Conservation (phyloP, 35 echinoderm and acorn worm species). For the Heliocidaris erythrogramma region DNA sequence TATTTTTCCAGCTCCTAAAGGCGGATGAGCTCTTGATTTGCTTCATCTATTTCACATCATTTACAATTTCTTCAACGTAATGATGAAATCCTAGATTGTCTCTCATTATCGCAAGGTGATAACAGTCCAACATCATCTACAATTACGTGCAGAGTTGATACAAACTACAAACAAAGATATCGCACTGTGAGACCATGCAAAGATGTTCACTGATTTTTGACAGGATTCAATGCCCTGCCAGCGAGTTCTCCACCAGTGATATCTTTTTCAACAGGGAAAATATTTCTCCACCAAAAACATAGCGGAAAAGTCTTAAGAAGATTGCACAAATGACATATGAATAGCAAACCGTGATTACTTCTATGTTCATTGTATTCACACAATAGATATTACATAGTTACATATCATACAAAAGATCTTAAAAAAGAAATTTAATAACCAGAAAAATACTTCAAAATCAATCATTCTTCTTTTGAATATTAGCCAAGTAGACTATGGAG, state of each 20-base stretch:
- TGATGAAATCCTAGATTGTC: neutral
- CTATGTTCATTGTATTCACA: neutral
- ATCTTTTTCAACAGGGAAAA: neutral
- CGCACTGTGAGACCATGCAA: neutral
- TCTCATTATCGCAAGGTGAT: neutral
- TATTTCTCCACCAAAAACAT: neutral
- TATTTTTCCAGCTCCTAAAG: neutral
- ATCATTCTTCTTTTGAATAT: neutral
- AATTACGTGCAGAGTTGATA: neutral
- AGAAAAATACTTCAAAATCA: neutral
- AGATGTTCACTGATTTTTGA: neutral
- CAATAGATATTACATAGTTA: neutral
- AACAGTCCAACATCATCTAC: neutral
- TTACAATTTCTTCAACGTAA: neutral
- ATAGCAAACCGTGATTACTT: neutral
- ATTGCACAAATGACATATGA: neutral
- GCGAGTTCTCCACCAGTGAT: neutral
- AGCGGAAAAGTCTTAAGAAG: neutral
- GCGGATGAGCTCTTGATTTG: neutral
- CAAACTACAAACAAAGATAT: neutral
- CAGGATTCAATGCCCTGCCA: neutral
- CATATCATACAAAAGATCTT: neutral
- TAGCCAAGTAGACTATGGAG: neutral
- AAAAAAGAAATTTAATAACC: neutral
- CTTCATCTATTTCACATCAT: neutral